These are phyloP conservation scores for Netelia inedita DNA, from an alignment of 2,888 invertebrate genomes.

Conservation along the genomic window DNA sequence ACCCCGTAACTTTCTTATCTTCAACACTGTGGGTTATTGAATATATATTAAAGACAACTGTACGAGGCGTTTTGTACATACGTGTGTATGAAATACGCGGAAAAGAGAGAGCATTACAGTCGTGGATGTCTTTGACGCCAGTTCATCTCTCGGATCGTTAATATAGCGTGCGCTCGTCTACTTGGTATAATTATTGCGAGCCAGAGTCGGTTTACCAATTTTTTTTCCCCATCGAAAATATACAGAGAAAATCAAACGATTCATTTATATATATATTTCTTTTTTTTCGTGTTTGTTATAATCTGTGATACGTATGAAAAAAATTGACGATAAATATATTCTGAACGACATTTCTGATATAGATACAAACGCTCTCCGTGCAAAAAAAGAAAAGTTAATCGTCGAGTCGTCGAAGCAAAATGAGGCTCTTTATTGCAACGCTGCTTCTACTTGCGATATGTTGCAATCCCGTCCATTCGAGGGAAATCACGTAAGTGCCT, in stretches of 20 bases:
- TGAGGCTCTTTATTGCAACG: conserved; percentile 67
- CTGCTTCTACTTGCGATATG: conserved; percentile 69
- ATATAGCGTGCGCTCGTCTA: background rate
- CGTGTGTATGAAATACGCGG: conserved; percentile 21
- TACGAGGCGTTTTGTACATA: conserved; percentile 20
- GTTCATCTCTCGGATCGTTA: conserved; percentile 33
- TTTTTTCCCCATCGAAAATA: background rate
- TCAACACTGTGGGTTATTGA: conserved; percentile 77
- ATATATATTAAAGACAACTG: conserved; percentile 74
- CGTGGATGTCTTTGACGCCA: conserved; percentile 43
- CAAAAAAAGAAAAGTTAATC: conserved; percentile 27
- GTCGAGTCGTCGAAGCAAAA: conserved; percentile 38
- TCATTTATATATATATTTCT: background rate
- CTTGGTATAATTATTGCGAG: background rate
- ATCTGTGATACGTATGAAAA: background rate
- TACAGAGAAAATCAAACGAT: background rate
- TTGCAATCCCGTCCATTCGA: conserved; percentile 66
- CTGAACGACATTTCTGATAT: conserved; percentile 8
- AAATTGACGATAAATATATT: conserved; percentile 27
- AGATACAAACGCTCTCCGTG: conserved; percentile 26
- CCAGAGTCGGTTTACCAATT: background rate
- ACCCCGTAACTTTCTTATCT: conserved; percentile 79
- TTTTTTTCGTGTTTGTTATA: background rate
- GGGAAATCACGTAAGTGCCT: conserved; percentile 80
- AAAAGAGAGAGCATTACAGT: conserved; percentile 36